phyloP scores from a whole-genome alignment of 2,888 invertebrate species.

The Helobdella robusta region DNA sequence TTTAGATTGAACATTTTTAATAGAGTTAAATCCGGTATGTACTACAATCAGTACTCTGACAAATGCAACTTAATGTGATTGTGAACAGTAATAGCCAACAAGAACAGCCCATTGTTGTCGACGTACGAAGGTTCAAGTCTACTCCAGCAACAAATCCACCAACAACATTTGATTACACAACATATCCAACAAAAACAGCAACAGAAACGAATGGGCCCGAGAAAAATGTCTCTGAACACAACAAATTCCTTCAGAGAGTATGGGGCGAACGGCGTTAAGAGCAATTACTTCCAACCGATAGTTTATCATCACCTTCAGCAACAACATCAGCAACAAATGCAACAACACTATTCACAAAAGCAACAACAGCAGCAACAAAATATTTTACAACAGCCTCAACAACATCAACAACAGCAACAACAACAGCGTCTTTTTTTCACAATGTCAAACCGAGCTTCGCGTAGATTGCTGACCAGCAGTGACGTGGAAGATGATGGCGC shows the following conservation, averaged over 20 bases:
- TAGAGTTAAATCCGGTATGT: too few species aligned
- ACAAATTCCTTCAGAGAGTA: too few species aligned
- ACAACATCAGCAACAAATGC: conserved; percentile 1
- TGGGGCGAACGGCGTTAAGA: background rate
- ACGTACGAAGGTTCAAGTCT: too few species aligned
- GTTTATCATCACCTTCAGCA: background rate
- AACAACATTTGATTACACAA: too few species aligned
- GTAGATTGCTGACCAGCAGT: conserved; percentile 9
- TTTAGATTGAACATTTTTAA: too few species aligned
- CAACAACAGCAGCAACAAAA: conserved; percentile 1
- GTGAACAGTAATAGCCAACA: background rate
- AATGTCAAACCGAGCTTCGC: conserved; percentile 15
- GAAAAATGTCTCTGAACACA: conserved; percentile 17
- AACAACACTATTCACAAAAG: background rate
- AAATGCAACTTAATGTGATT: background rate
- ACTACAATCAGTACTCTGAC: too few species aligned
- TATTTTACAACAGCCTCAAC: background rate
- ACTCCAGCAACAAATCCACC: too few species aligned
- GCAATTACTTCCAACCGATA: conserved; percentile 9
- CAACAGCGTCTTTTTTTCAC: conserved; percentile 10
- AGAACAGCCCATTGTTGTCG: conserved; percentile 4
- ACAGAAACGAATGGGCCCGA: too few species aligned
- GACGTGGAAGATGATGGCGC: conserved; percentile 14
- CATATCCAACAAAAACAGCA: too few species aligned
- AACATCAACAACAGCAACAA: background rate